Base-by-base conservation (phyloP, 2,797 vertebrate species). In the Pipistrellus kuhlii region DNA sequence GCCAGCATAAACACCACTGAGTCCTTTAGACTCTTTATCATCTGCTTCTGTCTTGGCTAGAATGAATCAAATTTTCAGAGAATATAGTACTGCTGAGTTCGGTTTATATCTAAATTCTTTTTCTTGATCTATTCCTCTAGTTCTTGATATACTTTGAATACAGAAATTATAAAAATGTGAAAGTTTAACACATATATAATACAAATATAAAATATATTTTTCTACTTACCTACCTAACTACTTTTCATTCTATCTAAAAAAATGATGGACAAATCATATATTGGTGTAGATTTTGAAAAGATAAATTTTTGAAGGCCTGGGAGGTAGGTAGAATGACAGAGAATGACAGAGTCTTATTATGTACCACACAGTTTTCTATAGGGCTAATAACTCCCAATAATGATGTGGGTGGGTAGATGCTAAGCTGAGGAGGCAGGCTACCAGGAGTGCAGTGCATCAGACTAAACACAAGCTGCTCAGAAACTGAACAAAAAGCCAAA, bases 241-340 rank as follows among this genome's bases (percentile, higher is more conserved):
- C 13, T 21, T 88, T 83, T 72, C 21, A 35, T 15, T 59, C 12
- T 25, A 71, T 83, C 30, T 59, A 73, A 69, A 12, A 71, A 5
- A 44, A 72, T 48, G 25, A 69, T 51, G 14, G 21, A 75, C 75
- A 83, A 5, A 20, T 80, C 14, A 53, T 72, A 46, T 72, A 66
- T 87, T 57, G 11, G 6, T 66, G 23, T 80, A n/a, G 88, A 17
- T 66, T 87, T 93, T 87, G 41, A 80, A 80, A 48, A 90, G 71
- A 77, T 86, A 81, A 69, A 20, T 6, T 82, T 86, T 85, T 62
- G 9, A 90, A 85, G 57, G 4, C 20, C 73, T 77, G 23, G 2
- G 25, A 81, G 46, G 17, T 72, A 30, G 6, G 27, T 62, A 92
- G 30, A n/a, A 46, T 46, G 17, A 44, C 23, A 57, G 77, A 86